Evolutionary conservation across 2,113 vertebrate species (phyloP), one percentile per base, ranked within the genome.

Genomic region (Cebidichthys violaceus): DNA sequence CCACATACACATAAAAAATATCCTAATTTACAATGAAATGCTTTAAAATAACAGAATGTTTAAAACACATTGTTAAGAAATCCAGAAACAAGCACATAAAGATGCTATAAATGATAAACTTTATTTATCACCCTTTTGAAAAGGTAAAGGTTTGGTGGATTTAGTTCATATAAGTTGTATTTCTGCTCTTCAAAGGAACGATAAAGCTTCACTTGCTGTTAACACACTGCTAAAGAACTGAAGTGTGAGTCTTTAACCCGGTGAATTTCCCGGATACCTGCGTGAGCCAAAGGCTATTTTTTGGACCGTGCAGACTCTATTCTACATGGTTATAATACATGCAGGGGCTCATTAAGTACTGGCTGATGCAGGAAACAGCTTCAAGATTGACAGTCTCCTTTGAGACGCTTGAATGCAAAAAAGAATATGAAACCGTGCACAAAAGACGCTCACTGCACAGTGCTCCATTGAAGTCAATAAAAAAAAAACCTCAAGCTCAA

Each of bases 401-500:
- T 86, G 43, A 85, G 41, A 64, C 9, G 45, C 62, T 22, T 79
- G 69, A 82, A 86, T 71, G 78, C 50, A 52, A 75, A 66, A 89
- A 65, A 82, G 69, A 82, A 77, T 59, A 62, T 70, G 68, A 82
- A 66, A 47, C 50, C 7, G 7, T 0, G 17, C 22, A 83, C 79
- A 89, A 85, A 86, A 77, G 55, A 77, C 60, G 52, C 47, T 73
- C 54, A 72, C 29, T 71, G 39, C 43, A 6, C 4, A 14, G 43
- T 1, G 43, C 4, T 45, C 17, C 43, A 45, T 17, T 45, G 43
- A 4, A 64, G 70, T 69, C 79, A 84, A 89, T 82, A 72, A 62
- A 84, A 33, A 84, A 33, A 31, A 33, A 78, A 77, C 79, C 74
- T 57, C 39, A 27, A 60, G 57, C 75, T 57, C 45, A 47, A 67